Evolutionary conservation across 2,888 invertebrate genomes (phyloP).

Genomic region (Eupithecia insigniata): DNA sequence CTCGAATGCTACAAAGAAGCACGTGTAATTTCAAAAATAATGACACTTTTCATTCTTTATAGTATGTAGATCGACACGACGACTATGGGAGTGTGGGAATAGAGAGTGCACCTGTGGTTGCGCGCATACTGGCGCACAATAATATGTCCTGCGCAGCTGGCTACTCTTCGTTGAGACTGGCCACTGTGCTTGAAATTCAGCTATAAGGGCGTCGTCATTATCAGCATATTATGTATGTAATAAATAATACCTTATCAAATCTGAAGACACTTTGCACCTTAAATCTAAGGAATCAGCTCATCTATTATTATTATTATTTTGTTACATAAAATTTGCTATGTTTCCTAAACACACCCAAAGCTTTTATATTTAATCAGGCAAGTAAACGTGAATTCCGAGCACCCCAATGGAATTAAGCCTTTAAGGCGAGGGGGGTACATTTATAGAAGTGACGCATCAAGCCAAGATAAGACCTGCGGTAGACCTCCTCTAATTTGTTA

Average conservation of each 20-base stretch:
- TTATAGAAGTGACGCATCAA: constrained; percentile 53
- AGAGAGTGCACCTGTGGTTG: no score
- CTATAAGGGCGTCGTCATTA: no score
- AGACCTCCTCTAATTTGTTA: constrained; percentile 72
- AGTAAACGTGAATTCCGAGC: constrained; percentile 42
- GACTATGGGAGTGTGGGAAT: no score
- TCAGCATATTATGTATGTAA: no score
- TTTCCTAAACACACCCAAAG: constrained; percentile 32
- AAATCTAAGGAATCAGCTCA: not conserved
- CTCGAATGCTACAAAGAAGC: not conserved
- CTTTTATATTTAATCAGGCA: constrained; percentile 35
- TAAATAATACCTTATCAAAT: not conserved
- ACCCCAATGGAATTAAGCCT: constrained; percentile 59
- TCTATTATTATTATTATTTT: not conserved
- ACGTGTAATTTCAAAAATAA: not conserved
- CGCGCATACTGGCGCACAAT: no score
- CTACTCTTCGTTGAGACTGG: no score
- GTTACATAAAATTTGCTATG: constrained; percentile 19
- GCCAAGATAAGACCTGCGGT: constrained; percentile 61
- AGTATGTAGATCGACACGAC: no score
- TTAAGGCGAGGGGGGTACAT: constrained; percentile 54
- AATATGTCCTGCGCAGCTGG: no score
- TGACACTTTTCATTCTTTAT: not conserved
- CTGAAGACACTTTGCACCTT: not conserved
- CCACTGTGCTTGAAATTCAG: no score